Percentiles rank a stretch among this genome's conserved stretches.
Conservation (phyloP, 2,888 invertebrate species). For the Horisme vitalbata region DNA sequence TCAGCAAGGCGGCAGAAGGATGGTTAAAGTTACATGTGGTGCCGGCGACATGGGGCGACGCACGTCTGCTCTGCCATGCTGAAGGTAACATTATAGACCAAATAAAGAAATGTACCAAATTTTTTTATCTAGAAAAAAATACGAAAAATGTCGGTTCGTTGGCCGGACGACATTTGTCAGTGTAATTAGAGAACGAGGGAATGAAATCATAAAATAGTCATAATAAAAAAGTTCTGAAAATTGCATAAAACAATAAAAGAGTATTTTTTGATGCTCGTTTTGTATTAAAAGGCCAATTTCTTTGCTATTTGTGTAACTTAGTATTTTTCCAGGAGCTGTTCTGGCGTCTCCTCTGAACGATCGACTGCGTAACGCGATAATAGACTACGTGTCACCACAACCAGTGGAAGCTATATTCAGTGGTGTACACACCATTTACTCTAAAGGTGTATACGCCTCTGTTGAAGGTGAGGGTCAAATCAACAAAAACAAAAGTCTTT, state of each 20-base stretch:
- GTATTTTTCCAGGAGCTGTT: background rate
- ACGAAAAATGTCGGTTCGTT: no score
- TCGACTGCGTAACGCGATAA: background rate
- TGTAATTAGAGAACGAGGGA: no score
- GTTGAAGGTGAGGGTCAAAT: no score
- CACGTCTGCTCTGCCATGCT: conserved; percentile 44
- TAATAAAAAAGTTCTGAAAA: no score
- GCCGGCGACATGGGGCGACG: conserved; percentile 45
- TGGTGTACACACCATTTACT: conserved; percentile 23
- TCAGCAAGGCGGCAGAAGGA: conserved; percentile 29
- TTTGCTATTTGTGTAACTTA: no score
- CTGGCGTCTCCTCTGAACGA: conserved; percentile 2
- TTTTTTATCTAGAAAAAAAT: no score
- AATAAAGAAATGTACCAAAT: no score
- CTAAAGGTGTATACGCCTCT: conserved; percentile 23
- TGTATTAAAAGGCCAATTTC: background rate
- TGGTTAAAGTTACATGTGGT: conserved; percentile 40
- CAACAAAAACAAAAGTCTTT: no score
- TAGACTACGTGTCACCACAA: background rate
- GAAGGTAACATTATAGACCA: conserved; percentile 37
- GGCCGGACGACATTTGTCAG: no score
- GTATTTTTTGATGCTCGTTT: background rate
- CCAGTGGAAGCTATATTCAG: conserved; percentile 13
- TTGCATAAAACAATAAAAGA: no score
- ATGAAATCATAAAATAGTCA: no score